Percentiles rank a stretch among this genome's conserved stretches.
These are phyloP conservation scores for Chloroceryle amazona DNA, from an alignment of 2,797 vertebrate genomes.

Conservation along the genomic window DNA sequence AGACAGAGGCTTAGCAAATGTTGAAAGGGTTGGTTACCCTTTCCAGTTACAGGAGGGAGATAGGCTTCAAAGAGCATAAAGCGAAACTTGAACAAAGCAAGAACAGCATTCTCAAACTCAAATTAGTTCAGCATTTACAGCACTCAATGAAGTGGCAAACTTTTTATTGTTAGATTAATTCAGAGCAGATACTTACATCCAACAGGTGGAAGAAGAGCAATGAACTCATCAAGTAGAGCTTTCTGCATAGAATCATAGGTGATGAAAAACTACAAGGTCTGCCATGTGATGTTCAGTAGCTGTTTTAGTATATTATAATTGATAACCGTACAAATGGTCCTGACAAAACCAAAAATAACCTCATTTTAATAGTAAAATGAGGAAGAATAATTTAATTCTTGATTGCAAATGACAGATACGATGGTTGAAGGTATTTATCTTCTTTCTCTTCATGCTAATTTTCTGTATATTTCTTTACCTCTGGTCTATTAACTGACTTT, in stretches of 20 bases:
- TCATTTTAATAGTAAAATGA: not conserved
- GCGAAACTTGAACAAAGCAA: constrained; percentile 39
- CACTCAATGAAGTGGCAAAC: not conserved
- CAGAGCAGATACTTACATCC: not conserved
- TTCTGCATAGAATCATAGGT: not conserved
- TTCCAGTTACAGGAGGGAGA: not conserved
- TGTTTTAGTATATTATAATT: not conserved
- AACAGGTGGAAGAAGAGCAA: not conserved
- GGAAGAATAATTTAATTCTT: not conserved
- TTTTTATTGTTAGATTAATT: constrained; percentile 9
- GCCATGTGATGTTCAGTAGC: not conserved
- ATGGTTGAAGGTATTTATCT: not conserved
- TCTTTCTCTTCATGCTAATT: not conserved
- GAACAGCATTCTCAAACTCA: not conserved
- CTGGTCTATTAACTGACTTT: not conserved
- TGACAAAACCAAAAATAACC: not conserved
- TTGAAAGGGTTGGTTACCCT: constrained; percentile 29
- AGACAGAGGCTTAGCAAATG: not conserved
- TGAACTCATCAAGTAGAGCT: not conserved
- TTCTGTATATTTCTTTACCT: not conserved
- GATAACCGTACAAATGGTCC: not conserved
- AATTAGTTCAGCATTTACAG: constrained; percentile 28
- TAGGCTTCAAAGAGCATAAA: constrained; percentile 27
- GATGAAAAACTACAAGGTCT: not conserved
- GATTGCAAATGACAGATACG: not conserved